phyloP scores from a whole-genome alignment of 2,888 invertebrate species.

The Unio pictorum region DNA sequence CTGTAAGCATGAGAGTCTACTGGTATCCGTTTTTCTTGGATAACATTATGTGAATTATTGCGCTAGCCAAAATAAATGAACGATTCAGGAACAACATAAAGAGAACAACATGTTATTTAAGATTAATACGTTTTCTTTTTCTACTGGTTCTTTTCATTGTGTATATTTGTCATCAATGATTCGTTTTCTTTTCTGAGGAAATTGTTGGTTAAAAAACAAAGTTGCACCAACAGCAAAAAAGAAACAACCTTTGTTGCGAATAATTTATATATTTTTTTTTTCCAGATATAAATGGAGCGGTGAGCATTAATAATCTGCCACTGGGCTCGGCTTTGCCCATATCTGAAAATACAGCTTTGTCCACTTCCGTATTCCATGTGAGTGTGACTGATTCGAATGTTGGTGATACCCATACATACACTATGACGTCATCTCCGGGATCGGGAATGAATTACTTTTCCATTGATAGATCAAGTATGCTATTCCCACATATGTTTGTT shows the following conservation, averaged over 20 bases:
- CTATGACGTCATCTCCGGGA: slow-evolving; percentile 6
- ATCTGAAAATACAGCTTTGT: slow-evolving; percentile 6
- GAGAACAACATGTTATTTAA: too few species aligned
- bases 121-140: too few species aligned
- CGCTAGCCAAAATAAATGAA: too few species aligned
- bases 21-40: too few species aligned
- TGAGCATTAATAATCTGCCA: slow-evolving; percentile 10
- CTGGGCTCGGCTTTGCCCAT: neutral
- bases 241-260: too few species aligned
- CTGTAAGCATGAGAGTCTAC: too few species aligned
- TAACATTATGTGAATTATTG: too few species aligned
- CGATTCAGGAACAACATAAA: too few species aligned
- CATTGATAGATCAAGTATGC: slow-evolving; percentile 4
- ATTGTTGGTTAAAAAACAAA: too few species aligned
- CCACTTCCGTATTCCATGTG: slow-evolving; percentile 2
- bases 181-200: too few species aligned
- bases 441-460: slow-evolving; percentile 10
- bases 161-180: too few species aligned
- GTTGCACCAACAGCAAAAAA: too few species aligned
- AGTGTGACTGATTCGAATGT: slow-evolving; percentile 2
- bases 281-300: slow-evolving; percentile 17
- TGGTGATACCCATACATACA: slow-evolving; percentile 5
- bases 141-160: neutral
- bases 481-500: neutral
- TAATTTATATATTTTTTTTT: neutral